Base-by-base conservation (phyloP, 2,797 vertebrate species). In the Brachyalestes nurse region DNA sequence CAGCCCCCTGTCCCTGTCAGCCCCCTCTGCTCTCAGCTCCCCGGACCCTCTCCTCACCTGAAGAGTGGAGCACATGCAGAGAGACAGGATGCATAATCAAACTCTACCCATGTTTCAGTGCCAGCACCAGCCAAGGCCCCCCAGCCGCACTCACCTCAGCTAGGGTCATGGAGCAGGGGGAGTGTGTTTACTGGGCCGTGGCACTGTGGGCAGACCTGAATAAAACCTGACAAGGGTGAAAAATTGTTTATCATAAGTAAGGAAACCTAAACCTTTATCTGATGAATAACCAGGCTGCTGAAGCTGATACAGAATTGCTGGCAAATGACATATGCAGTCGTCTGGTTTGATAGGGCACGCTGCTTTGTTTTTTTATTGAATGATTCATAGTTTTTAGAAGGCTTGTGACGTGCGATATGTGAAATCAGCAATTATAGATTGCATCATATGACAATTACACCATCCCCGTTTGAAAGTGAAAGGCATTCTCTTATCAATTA, bases 41-140 rank as follows among this genome's bases (percentile, higher is more conserved):
- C 19, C 13, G 62, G 77, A 40, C 65, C 38, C 53, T 80, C 62
- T 40, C 16, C 45, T 82, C 65, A 75, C 70, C 79, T 78, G 67
- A 80, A 62, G 70, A 25, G 12, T 9, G 0, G 0, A 19, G 13
- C 17, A 6, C 34, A 10, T 40, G n/a, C 28, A 34, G 34, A 71
- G 16, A 81, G 83, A 85, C 81, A 81, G 76, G 72, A 77, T 81
- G 81, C 82, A 87, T 84, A 87, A 83, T 83, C 75, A 76, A 71
- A 25, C 83, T 60, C 72, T 58, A 66, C 55, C n/a, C 34, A 40
- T 72, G 21, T 72, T 83, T 51, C 45, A 76, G 23, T 58, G 67
- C 58, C 58, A 17, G 53, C 34, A 4, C 34, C 34, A 34, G 34
- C 34, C 67, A 69, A 77, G 34, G 58, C 42, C 84, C 79, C 60